These are phyloP conservation scores for Cephalopholis sonnerati DNA, from an alignment of 2,113 vertebrate genomes.

Conservation along the genomic window DNA sequence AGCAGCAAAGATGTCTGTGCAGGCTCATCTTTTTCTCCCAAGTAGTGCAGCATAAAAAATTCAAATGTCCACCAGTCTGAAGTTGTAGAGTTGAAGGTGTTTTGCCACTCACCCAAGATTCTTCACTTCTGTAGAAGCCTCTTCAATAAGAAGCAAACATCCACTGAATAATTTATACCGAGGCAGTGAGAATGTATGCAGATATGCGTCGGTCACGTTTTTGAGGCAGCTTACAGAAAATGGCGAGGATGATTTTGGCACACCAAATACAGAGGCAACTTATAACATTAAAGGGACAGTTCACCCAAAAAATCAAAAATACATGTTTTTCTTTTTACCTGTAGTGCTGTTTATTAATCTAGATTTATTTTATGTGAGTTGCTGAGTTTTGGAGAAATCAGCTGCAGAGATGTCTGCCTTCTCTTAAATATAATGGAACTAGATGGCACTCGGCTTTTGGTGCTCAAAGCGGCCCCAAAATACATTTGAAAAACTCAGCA, in stretches of 20 bases:
- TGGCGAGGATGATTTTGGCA: neutral
- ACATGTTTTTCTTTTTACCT: no score
- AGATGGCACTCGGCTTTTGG: no score
- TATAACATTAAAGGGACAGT: neutral
- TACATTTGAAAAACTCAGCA: no score
- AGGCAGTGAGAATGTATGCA: neutral
- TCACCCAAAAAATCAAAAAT: no score
- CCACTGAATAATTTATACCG: neutral
- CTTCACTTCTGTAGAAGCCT: neutral
- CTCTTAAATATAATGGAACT: no score
- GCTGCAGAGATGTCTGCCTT: no score
- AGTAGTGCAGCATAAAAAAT: neutral
- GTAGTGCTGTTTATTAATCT: no score
- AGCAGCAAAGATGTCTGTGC: neutral
- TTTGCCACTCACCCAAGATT: neutral
- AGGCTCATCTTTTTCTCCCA: neutral
- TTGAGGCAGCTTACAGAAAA: neutral
- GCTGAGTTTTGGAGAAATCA: no score
- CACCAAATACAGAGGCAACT: neutral
- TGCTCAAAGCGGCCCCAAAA: no score
- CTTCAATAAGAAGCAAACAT: neutral
- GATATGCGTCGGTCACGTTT: slow-evolving; percentile 1
- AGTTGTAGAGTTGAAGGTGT: neutral
- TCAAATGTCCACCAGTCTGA: neutral
- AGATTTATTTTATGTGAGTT: no score